Percentiles rank a stretch among this genome's conserved stretches.
phyloP scores from a whole-genome alignment of 2,888 invertebrate species.

The Chymomyza fuscimana region DNA sequence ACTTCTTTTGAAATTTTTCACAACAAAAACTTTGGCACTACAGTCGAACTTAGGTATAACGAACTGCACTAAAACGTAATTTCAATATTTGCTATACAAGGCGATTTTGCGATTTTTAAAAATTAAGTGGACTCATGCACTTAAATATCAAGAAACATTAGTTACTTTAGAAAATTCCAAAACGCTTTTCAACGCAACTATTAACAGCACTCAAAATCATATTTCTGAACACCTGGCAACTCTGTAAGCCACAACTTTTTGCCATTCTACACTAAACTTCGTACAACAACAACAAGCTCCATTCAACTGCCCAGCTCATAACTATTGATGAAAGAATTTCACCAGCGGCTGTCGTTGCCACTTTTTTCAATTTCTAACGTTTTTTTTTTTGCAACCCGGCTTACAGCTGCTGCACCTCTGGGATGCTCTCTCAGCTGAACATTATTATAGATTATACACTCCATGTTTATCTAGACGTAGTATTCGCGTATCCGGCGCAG shows the following conservation, averaged over 20 bases:
- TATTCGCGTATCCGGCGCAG: constrained; percentile 58
- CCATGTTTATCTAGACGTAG: constrained; percentile 56
- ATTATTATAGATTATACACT: constrained; percentile 56
- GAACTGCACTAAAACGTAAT: no score
- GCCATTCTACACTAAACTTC: not conserved
- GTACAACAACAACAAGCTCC: not conserved
- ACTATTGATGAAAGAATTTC: constrained; percentile 67
- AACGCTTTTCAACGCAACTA: no score
- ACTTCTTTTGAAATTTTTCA: no score
- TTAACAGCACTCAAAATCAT: no score
- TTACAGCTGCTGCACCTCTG: constrained; percentile 2
- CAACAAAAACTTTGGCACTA: no score
- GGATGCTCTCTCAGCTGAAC: constrained; percentile 21
- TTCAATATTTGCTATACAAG: no score
- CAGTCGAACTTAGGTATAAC: no score
- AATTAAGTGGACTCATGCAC: no score
- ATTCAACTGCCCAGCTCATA: not conserved
- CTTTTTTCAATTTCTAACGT: constrained; percentile 9
- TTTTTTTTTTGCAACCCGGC: not conserved
- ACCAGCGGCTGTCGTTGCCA: constrained; percentile 55
- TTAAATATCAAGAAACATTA: no score
- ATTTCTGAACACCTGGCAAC: not conserved
- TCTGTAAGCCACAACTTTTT: not conserved
- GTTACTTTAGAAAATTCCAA: no score
- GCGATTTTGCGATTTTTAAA: no score